Base-by-base conservation (phyloP, 2,797 vertebrate genomes). In the Acanthurus lineatus region DNA sequence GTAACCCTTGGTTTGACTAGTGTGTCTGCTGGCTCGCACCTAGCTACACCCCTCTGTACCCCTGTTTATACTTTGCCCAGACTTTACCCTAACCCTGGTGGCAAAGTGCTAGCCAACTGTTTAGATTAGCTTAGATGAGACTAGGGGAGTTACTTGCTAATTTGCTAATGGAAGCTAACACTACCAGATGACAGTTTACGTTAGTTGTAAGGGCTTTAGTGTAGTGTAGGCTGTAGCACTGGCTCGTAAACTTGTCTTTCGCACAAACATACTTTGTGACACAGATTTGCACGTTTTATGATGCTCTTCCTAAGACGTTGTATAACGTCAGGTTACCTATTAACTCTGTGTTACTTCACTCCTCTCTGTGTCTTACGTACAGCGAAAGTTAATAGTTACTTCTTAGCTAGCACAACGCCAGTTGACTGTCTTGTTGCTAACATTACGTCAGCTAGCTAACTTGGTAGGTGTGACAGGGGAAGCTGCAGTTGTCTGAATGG, bases 21-120 rank as follows among this genome's bases (percentile, higher is more conserved):
- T 74, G 79, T 70, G 20, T 52, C 69, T 40, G 15, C 17, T 71
- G 35, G 4, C 40, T 73, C 28, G 0, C 22, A 4, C n/a, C 40
- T 28, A 9, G 44, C 22, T 63, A 38, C 69, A 81, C 35, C 68
- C 58, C 58, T 25, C 54, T 79, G 58, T 60, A 16, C 44, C 16
- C 53, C 59, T 69, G 77, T 80, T 42, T 61, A 48, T 44, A 84
- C 76, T 87, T 90, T 32, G 69, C 60, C n/a, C 72, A 83, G 62
- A 84, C 81, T 89, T 84, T 48, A 69, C 61, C 53, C 38, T 47
- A 65, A 80, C 64, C 67, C 12, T 72, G 57, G 12, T 77, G 53
- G 44, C 68, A 87, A 83, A 90, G 79, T 90, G 75, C 45, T 85
- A 73, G 57, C 51, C 60, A 80, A 77, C 79, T 80, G 82, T 88